Evolutionary conservation across 2,888 invertebrate genomes (phyloP), one percentile per base, ranked within the genome.

Genomic region (Caenorhabditis zanzibari): DNA sequence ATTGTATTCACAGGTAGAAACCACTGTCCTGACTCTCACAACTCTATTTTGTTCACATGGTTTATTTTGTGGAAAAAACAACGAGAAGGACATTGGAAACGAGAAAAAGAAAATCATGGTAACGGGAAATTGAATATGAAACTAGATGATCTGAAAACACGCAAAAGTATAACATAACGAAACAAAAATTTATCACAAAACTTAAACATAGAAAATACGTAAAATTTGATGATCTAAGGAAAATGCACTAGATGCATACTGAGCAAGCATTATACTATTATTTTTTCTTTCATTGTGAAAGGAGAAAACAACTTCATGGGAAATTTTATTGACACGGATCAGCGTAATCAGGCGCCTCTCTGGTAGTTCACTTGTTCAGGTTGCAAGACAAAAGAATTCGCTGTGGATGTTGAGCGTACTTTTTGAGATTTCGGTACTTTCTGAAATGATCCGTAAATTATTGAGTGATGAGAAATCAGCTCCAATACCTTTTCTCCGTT

Each of bases 221-320:
- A 28, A 32, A 56, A 52, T 19, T 5, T 22, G 24, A 54, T 52
- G 19, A 41, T 56, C 56, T 35, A 41, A 14, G 12, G 24, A 28
- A 76, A 77, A 77, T 77, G 69, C 77, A 54, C 69, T 77, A 77
- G 52, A 77, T 52, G 56, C 41, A 61, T 77, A 77, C 54, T 58
- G 41, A 22, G 47, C 32, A 61, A n/a, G 52, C 58, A 35, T 56
- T 54, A 47, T 19, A 47, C 38, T 35, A 54, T 41, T 35, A 14
- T n/a, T 24, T 16, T 2, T n/a, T 22, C 79, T 79, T 79, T 79
- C 79, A 79, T 16, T 71, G 38, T 79, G 79, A 79, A 79, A 72
- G 71, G 71, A 64, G 19, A 26, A 16, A 28, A 49, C 14, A 38
- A 52, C 32, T 19, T 58, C 44, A 16, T 32, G 22, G 16, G 14